Conservation (phyloP, 2,888 invertebrate species). For the Harpagoxenus sublaevis region DNA sequence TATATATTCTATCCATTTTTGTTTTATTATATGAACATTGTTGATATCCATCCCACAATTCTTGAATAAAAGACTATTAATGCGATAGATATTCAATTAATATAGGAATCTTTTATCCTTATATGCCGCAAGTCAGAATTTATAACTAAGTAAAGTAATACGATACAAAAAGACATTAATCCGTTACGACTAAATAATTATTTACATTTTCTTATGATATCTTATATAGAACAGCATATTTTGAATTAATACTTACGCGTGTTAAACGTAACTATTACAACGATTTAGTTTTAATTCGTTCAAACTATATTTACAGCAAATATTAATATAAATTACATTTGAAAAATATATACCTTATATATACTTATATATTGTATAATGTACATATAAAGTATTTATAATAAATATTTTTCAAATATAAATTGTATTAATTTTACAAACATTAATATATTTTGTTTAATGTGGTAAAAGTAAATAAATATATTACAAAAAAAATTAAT, state of each 20-base stretch:
- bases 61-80: conserved; percentile 9
- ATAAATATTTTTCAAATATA: not conserved
- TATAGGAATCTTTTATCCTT: conserved; percentile 62
- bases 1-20: conserved; percentile 66
- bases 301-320: not conserved
- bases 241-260: conserved; percentile 4
- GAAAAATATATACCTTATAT: not conserved
- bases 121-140: conserved; percentile 16
- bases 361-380: not conserved
- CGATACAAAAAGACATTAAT: conserved; percentile 67
- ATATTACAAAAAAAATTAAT: not conserved
- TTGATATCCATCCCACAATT: conserved; percentile 8
- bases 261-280: not conserved
- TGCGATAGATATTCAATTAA: conserved; percentile 14
- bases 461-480: not conserved
- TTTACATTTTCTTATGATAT: conserved; percentile 58
- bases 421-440: not conserved
- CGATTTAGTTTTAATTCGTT: not conserved
- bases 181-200: conserved; percentile 59
- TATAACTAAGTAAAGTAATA: conserved; percentile 53
- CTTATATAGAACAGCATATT: not conserved
- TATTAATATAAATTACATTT: not conserved
- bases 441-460: not conserved
- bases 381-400: not conserved
- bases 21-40: not conserved